Conservation (phyloP, 2,888 invertebrate species). For the Tenthredo livida region DNA sequence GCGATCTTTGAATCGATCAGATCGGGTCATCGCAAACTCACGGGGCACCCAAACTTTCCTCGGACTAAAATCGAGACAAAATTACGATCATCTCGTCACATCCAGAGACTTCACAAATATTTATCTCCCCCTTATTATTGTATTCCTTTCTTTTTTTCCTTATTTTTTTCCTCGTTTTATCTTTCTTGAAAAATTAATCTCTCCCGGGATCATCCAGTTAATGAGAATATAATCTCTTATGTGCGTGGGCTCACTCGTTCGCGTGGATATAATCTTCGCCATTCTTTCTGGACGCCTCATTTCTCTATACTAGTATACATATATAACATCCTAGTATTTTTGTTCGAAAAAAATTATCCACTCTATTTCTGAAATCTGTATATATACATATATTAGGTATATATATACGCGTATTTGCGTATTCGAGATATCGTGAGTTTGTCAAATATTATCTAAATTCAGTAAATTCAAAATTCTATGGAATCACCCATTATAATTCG, state of each 20-base stretch:
- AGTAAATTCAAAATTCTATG: not conserved
- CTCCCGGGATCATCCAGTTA: slow-evolving; percentile 62
- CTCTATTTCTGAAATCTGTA: too few relatives aligned
- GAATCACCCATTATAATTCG: not conserved
- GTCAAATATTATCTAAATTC: not conserved
- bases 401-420: not conserved
- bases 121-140: slow-evolving; percentile 33
- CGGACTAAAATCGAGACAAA: not conserved
- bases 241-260: slow-evolving; percentile 72
- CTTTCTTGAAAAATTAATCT: slow-evolving; percentile 62
- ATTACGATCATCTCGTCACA: too few relatives aligned
- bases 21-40: not conserved
- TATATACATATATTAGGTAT: too few relatives aligned
- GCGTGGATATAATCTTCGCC: slow-evolving; percentile 59
- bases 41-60: not conserved
- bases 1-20: slow-evolving; percentile 31
- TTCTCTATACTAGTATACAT: slow-evolving; percentile 16
- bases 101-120: too few relatives aligned
- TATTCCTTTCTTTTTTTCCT: not conserved
- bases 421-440: not conserved
- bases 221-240: slow-evolving; percentile 75
- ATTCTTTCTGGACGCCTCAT: slow-evolving; percentile 22
- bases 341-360: too few relatives aligned
- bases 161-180: slow-evolving; percentile 39
- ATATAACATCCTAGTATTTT: too few relatives aligned